A percentile compares a stretch with the other conserved stretches of the same genome.
Evolutionary conservation across 2,888 invertebrate genomes (phyloP).

Genomic region (Cataglyphis albicans): DNA sequence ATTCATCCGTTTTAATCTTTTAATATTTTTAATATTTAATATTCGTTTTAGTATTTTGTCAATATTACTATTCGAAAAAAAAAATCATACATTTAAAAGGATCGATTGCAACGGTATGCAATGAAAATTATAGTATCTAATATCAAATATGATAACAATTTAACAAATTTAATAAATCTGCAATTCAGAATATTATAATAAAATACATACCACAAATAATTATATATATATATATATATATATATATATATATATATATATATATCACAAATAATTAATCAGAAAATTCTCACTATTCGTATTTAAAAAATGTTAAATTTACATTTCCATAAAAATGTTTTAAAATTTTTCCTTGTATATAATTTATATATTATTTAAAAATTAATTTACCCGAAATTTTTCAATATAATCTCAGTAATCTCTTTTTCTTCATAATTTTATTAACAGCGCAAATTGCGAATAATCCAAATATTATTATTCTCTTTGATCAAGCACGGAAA

Average conservation of each 20-base stretch:
- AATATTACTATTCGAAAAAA: not conserved
- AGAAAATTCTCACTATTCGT: not conserved
- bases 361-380: not conserved
- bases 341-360: not conserved
- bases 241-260: too few species aligned
- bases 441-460: not conserved
- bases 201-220: not conserved
- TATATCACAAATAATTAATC: not conserved
- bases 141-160: constrained; percentile 10
- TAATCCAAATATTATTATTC: not conserved
- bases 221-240: too few species aligned
- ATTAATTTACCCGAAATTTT: not conserved
- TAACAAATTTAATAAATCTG: not conserved
- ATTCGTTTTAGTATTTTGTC: too few species aligned
- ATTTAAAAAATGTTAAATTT: not conserved
- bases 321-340: not conserved
- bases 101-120: not conserved
- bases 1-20: not conserved
- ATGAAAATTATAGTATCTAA: not conserved
- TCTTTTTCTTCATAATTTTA: not conserved
- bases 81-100: not conserved
- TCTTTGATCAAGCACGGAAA: not conserved
- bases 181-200: not conserved
- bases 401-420: not conserved
- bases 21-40: too few species aligned